phyloP scores from a whole-genome alignment of 64 coral and sea anemone genomes.

The Acropora yongei region DNA sequence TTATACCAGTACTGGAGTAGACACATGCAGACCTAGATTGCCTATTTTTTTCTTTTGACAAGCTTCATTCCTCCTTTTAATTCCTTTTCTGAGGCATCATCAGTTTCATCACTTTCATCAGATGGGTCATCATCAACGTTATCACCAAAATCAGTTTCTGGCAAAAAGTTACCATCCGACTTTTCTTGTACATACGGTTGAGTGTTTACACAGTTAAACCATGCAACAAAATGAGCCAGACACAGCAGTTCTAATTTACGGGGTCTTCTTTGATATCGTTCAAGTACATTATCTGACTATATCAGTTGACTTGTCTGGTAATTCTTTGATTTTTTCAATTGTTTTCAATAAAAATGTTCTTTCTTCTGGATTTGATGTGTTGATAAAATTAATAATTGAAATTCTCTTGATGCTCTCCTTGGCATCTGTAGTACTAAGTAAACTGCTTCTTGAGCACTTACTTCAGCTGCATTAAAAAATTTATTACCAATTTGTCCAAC shows the following conservation, averaged over 20 bases:
- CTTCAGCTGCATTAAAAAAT: conserved; percentile 41
- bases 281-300: conserved; percentile 39
- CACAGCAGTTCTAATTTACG: conserved; percentile 1
- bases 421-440: conserved; percentile 50
- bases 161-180: not conserved
- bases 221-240: conserved; percentile 48
- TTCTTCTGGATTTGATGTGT: conserved; percentile 43
- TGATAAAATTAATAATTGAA: conserved; percentile 35
- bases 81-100: conserved; percentile 1
- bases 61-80: conserved; percentile 51
- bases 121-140: conserved; percentile 44
- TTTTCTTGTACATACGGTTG: not conserved
- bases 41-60: conserved; percentile 17
- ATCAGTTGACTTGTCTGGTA: conserved; percentile 19
- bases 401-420: conserved; percentile 41
- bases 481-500: not conserved
- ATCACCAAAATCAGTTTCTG: conserved; percentile 33
- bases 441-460: conserved; percentile 52
- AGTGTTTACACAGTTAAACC: conserved; percentile 40
- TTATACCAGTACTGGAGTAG: no score
- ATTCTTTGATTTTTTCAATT: conserved; percentile 43
- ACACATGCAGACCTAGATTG: no score
- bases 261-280: conserved; percentile 47
- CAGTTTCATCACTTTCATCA: conserved; percentile 10
- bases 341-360: not conserved